phyloP scores from a whole-genome alignment of 2,113 vertebrate species.

The Panurus biarmicus region DNA sequence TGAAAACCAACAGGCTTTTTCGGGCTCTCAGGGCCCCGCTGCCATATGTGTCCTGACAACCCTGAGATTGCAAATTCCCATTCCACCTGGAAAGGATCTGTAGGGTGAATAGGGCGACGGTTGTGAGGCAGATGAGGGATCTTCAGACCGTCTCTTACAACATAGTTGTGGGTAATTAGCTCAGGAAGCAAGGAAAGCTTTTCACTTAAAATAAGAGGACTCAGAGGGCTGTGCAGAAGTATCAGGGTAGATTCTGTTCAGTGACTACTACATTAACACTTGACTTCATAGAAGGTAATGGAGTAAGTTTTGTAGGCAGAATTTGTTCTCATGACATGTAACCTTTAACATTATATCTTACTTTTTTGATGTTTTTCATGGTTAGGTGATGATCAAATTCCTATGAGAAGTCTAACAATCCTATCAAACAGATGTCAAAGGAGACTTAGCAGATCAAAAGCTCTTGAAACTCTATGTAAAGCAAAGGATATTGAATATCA shows the following conservation, averaged over 20 bases:
- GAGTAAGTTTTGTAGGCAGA: neutral
- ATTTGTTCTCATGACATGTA: neutral
- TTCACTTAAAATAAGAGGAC: neutral
- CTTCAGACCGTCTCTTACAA: too few relatives aligned
- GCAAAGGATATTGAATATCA: neutral
- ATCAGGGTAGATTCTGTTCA: neutral
- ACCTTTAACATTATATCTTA: neutral
- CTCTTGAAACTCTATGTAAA: conserved; percentile 83
- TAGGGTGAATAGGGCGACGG: too few relatives aligned
- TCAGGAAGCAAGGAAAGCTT: neutral
- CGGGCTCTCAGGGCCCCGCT: too few relatives aligned
- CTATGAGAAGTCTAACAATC: conserved; percentile 81
- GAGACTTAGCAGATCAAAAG: conserved; percentile 78
- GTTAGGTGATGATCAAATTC: conserved; percentile 82
- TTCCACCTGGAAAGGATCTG: too few relatives aligned
- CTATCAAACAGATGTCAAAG: conserved; percentile 74
- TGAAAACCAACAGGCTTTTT: too few relatives aligned
- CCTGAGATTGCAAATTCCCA: too few relatives aligned
- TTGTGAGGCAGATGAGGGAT: too few relatives aligned
- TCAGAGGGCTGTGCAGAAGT: neutral
- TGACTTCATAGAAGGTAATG: neutral
- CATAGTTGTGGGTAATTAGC: neutral
- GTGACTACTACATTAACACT: neutral
- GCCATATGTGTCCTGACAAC: too few relatives aligned
- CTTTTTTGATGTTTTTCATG: neutral